Conservation (phyloP, 1,140 invertebrate species). For the Heliconius hermathena region DNA sequence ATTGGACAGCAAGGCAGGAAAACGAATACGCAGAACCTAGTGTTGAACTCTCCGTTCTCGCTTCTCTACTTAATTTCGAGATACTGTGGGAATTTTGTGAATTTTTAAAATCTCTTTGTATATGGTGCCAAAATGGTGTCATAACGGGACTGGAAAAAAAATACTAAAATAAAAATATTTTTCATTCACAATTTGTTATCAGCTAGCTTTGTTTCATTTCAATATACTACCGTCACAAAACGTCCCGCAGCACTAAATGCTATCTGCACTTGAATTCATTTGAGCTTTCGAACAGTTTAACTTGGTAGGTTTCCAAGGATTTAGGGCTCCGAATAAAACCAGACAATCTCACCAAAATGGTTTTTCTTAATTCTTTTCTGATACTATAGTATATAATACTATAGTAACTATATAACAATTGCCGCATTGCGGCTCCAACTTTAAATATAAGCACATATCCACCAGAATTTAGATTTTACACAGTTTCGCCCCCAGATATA, state of each 20-base stretch:
- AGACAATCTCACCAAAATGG: slow-evolving; percentile 31
- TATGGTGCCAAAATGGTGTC: too few relatives aligned
- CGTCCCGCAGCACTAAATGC: slow-evolving; percentile 25
- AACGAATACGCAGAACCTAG: neutral
- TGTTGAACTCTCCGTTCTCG: neutral
- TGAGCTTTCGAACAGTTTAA: slow-evolving; percentile 38
- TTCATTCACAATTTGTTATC: neutral
- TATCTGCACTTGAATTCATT: slow-evolving; percentile 36
- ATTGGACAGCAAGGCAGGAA: too few relatives aligned
- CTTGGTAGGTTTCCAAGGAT: slow-evolving; percentile 42
- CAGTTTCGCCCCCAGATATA: neutral
- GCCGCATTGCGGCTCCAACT: slow-evolving; percentile 34
- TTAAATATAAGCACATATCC: slow-evolving; percentile 25
- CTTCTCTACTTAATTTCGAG: neutral
- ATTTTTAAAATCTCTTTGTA: too few relatives aligned
- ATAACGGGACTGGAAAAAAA: too few relatives aligned
- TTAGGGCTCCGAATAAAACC: slow-evolving; percentile 42
- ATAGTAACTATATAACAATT: slow-evolving; percentile 31
- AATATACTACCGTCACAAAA: slow-evolving; percentile 29
- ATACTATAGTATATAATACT: neutral
- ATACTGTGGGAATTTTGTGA: neutral
- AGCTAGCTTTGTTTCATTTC: slow-evolving; percentile 16
- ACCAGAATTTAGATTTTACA: neutral
- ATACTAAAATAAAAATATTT: neutral
- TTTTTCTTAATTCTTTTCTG: slow-evolving; percentile 40